A percentile compares a stretch with the other conserved stretches of the same genome.
Conservation (phyloP, 2,797 vertebrate genomes). For the Uromys caudimaculatus region DNA sequence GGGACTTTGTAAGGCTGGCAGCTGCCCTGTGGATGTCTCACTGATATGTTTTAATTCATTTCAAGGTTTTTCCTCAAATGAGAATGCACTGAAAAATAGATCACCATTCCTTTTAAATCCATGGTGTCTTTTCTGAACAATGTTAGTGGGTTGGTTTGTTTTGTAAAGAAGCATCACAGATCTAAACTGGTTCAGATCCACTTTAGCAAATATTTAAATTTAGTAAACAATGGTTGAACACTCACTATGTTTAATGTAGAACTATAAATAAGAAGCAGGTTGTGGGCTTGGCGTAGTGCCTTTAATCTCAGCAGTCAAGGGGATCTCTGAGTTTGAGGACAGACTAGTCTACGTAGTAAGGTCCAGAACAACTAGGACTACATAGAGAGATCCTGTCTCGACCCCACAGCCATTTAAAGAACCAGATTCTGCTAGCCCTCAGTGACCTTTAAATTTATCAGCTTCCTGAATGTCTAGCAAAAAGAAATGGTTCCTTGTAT, state of each 20-base stretch:
- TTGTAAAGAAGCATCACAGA: slow-evolving; percentile 6
- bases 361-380: background rate
- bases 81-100: slow-evolving; percentile 42
- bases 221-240: background rate
- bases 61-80: slow-evolving; percentile 41
- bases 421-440: background rate
- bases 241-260: background rate
- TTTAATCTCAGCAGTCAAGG: background rate
- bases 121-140: slow-evolving; percentile 26
- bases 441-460: background rate
- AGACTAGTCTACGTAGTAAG: background rate
- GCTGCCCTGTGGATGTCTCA: background rate
- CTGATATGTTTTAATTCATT: slow-evolving; percentile 49
- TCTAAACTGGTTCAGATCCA: background rate
- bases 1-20: slow-evolving; percentile 25
- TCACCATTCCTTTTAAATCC: background rate
- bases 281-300: background rate
- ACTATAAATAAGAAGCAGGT: slow-evolving; percentile 18
- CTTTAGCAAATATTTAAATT: slow-evolving; percentile 32
- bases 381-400: background rate
- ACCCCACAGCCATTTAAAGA: background rate
- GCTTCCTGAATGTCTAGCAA: background rate
- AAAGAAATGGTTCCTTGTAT: slow-evolving; percentile 2
- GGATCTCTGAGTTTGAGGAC: background rate
- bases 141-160: background rate